phyloP scores from a whole-genome alignment of 2,113 vertebrate genomes.

The Pseudolaguvia tuberculata region DNA sequence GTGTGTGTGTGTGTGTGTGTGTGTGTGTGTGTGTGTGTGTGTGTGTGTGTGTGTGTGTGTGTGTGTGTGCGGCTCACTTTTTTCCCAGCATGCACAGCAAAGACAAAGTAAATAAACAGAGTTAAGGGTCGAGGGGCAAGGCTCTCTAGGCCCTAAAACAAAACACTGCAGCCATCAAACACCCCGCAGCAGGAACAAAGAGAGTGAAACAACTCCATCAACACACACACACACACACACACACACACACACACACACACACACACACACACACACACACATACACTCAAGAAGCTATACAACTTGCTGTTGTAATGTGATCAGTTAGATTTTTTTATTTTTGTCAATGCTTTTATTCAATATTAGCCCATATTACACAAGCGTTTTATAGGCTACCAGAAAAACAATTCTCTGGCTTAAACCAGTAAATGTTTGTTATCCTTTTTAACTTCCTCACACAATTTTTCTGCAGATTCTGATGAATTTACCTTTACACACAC shows the following conservation, averaged over 20 bases:
- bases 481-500: background rate
- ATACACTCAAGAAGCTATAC: constrained; percentile 4
- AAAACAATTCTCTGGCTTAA: background rate
- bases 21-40: constrained; percentile 39
- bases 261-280: constrained; percentile 41
- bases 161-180: constrained; percentile 73
- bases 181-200: constrained; percentile 70
- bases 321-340: no score
- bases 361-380: background rate
- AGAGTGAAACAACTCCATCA: constrained; percentile 48
- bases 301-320: background rate
- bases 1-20: constrained; percentile 42
- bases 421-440: background rate
- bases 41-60: constrained; percentile 41
- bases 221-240: constrained; percentile 43
- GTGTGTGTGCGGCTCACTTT: constrained; percentile 46
- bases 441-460: background rate
- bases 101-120: constrained; percentile 78
- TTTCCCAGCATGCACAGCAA: constrained; percentile 69
- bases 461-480: background rate
- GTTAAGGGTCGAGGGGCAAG: constrained; percentile 66
- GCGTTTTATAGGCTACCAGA: background rate
- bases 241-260: constrained; percentile 45
- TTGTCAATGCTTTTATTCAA: background rate
- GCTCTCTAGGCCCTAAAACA: constrained; percentile 72